These are phyloP conservation scores for Fratercula arctica DNA, from an alignment of 2,797 vertebrate species.

Conservation along the genomic window DNA sequence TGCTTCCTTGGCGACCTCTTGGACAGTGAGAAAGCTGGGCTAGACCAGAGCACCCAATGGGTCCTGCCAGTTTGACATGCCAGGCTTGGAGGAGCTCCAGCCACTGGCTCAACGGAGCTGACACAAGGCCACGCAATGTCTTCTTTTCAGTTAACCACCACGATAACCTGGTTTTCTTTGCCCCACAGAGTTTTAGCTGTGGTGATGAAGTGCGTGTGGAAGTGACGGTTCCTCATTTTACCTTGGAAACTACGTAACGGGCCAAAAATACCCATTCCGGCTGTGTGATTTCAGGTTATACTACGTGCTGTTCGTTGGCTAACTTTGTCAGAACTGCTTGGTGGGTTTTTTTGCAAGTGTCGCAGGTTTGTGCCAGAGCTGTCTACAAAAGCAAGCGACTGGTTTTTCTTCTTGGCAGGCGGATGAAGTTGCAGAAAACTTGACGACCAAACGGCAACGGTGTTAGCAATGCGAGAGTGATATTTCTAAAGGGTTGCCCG, in stretches of 20 bases:
- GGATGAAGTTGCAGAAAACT: not conserved
- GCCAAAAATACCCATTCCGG: not conserved
- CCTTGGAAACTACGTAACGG: rapidly evolving
- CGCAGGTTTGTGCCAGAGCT: not conserved
- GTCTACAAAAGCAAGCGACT: not conserved
- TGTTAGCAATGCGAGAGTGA: rapidly evolving
- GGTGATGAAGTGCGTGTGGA: not conserved
- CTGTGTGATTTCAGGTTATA: not conserved
- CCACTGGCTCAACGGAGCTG: not conserved
- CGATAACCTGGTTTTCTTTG: not conserved
- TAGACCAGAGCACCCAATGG: not conserved
- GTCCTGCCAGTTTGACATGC: not conserved
- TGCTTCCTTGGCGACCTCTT: not conserved
- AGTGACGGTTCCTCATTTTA: not conserved
- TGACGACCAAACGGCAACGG: rapidly evolving
- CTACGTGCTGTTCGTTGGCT: rapidly evolving
- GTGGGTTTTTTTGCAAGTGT: not conserved
- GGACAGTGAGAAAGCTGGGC: not conserved
- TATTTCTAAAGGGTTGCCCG: not conserved
- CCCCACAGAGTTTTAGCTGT: not conserved
- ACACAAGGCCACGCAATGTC: rapidly evolving
- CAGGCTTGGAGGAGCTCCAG: not conserved
- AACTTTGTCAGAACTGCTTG: not conserved
- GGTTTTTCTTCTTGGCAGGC: not conserved
- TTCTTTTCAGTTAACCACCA: rapidly evolving